Base-by-base conservation (phyloP, 2,888 invertebrate genomes). In the Parapristionchus giblindavisi region DNA sequence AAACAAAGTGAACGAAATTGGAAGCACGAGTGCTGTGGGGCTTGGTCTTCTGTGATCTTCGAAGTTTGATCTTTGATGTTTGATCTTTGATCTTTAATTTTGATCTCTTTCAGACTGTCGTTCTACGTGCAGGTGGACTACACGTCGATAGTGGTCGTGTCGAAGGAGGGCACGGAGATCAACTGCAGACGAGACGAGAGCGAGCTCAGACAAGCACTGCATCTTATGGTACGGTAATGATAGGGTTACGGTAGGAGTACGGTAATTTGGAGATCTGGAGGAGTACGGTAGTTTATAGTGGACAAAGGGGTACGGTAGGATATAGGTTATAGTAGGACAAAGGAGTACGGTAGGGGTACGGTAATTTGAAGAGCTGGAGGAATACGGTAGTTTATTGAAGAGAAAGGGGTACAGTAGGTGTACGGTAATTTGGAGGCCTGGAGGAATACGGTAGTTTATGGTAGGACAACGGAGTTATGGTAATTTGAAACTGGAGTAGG, bases 151-250 rank as follows among this genome's bases (percentile, higher is more conserved):
- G 72, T 52, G 29, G 70, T 85, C 8, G 73, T 78, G 58, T 78
- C 78, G 17, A 85, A 83, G 75, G 86, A 86, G 52, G 78, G 80
- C 2, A 61, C 79, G 14, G 66, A 70, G 29, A 84, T 86, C 75
- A 72, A 82, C 4, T 86, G 86, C 70, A 75, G 80, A 34, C 72
- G 85, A 29, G 81, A 84, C 52, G 68, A 76, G 21, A 73, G 70
- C 4, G 71, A 76, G 5, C 52, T 83, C n/a, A 27, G 76, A 43
- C 79, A 79, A 32, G 73, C 76, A 6, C 73, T 81, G 8, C 76
- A 80, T 51, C 76, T 78, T 34, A 68, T 77, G 68, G 81, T 83
- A 43, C 36, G 43, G n/a, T n/a, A n/a, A n/a, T n/a, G n/a, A n/a
- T n/a, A n/a, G n/a, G n/a, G n/a, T n/a, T n/a, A n/a, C n/a, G n/a